Conservation (phyloP, 2,113 vertebrate species). For the Chamaea fasciata region DNA sequence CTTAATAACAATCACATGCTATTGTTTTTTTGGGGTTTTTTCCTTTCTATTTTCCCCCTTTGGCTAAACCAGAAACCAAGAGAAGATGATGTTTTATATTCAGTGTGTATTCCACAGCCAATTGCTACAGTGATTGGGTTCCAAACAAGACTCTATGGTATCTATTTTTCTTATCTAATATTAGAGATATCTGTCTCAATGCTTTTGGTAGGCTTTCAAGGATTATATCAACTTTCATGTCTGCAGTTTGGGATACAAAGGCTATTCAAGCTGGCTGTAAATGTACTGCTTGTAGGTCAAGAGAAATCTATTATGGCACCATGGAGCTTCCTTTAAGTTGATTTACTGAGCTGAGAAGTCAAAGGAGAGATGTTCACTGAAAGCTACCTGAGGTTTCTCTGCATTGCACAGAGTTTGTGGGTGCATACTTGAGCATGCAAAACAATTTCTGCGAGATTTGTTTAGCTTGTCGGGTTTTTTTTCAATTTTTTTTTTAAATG, state of each 20-base stretch:
- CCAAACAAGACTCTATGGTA: background rate
- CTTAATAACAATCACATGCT: background rate
- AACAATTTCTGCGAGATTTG: background rate
- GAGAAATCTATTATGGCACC: background rate
- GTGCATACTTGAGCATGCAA: background rate
- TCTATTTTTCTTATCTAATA: conserved; percentile 7
- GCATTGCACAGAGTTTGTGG: background rate
- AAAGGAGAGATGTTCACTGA: background rate
- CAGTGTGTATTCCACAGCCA: background rate
- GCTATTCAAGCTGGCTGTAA: background rate
- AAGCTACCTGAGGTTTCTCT: background rate
- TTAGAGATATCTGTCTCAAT: background rate
- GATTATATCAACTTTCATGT: conserved; percentile 1
- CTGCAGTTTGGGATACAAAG: background rate
- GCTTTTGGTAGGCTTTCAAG: conserved; percentile 20
- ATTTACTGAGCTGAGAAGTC: conserved; percentile 9
- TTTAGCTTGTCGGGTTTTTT: background rate
- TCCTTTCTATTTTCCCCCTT: background rate
- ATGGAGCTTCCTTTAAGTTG: background rate
- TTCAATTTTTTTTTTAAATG: background rate
- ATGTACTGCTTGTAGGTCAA: background rate
- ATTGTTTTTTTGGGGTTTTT: background rate
- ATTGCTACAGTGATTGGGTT: background rate
- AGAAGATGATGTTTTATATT: background rate
- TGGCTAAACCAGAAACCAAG: background rate